phyloP scores from a whole-genome alignment of 2,797 vertebrate species.

The Acipenser oxyrinchus region DNA sequence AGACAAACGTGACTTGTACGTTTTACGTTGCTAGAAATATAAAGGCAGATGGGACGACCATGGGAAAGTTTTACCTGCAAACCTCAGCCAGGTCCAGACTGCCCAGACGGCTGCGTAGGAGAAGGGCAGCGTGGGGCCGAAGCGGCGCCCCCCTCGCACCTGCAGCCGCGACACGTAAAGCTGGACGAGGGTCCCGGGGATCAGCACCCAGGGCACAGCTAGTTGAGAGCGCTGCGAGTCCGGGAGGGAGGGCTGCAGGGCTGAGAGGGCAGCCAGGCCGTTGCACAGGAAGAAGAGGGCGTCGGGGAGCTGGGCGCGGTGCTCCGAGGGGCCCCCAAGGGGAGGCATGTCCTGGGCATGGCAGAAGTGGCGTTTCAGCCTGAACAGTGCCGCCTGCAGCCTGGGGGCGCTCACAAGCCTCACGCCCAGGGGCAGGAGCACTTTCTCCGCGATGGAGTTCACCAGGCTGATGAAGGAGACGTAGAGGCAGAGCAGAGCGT shows the following conservation, averaged over 20 bases:
- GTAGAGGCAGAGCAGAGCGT: slow-evolving; percentile 18
- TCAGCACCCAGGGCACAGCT: slow-evolving; percentile 24
- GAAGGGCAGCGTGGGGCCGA: slow-evolving; percentile 25
- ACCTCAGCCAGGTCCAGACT: slow-evolving; percentile 21
- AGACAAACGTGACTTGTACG: too few species aligned
- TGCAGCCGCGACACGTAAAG: slow-evolving; percentile 26
- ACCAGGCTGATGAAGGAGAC: slow-evolving; percentile 25
- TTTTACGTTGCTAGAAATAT: too few species aligned
- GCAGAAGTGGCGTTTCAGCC: slow-evolving; percentile 14
- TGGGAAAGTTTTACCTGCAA: slow-evolving; percentile 19
- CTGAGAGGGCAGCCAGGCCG: slow-evolving; percentile 24
- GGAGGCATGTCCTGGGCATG: slow-evolving; percentile 7
- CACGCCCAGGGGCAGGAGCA: slow-evolving; percentile 21
- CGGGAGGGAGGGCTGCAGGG: slow-evolving; percentile 6
- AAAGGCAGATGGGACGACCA: too few species aligned
- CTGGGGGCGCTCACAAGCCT: slow-evolving; percentile 13
- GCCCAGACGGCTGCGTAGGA: slow-evolving; percentile 25
- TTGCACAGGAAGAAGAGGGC: slow-evolving; percentile 28
- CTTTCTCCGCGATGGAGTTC: slow-evolving; percentile 31
- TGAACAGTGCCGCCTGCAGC: slow-evolving; percentile 20
- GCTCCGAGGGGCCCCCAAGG: slow-evolving; percentile 4
- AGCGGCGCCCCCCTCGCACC: slow-evolving; percentile 20
- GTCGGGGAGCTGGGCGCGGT: slow-evolving; percentile 23
- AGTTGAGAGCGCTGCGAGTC: slow-evolving; percentile 8
- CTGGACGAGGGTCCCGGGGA: slow-evolving; percentile 22